These are phyloP conservation scores for Leptosomus discolor DNA, from an alignment of 2,113 vertebrate species.

Conservation along the genomic window DNA sequence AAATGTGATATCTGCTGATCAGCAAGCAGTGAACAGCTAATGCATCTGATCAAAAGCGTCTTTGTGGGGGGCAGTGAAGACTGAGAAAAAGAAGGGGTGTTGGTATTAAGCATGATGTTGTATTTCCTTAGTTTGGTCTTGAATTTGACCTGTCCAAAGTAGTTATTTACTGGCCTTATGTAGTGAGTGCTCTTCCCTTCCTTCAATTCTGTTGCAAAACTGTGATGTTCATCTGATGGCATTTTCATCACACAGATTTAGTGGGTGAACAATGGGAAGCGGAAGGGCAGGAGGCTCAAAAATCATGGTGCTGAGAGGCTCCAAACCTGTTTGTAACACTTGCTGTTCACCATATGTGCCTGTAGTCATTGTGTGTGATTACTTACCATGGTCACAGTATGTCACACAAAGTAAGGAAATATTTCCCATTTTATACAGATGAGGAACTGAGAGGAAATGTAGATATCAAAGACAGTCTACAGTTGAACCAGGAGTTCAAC, in stretches of 20 bases:
- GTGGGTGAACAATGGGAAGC: not conserved
- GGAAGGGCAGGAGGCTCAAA: not conserved
- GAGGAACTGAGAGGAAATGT: not conserved
- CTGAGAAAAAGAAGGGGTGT: not conserved
- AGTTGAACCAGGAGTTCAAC: not conserved
- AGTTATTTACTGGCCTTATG: not conserved
- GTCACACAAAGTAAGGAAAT: not conserved
- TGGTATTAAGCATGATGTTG: not conserved
- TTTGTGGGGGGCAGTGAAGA: not conserved
- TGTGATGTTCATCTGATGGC: not conserved
- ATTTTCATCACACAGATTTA: accelerated
- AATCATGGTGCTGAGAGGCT: not conserved
- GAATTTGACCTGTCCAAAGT: not conserved
- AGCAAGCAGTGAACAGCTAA: not conserved
- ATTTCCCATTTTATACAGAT: not conserved
- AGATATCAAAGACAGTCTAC: not conserved
- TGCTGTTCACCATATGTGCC: not conserved
- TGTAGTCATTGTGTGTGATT: not conserved
- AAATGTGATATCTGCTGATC: not conserved
- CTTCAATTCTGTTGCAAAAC: not conserved
- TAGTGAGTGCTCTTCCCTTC: not conserved
- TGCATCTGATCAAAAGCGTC: not conserved
- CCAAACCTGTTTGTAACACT: not conserved
- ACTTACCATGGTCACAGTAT: not conserved
- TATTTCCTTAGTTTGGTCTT: not conserved